Percentiles rank a stretch among this genome's conserved stretches.
These are phyloP conservation scores for Anhinga anhinga DNA, from an alignment of 2,113 vertebrate species.

Conservation along the genomic window DNA sequence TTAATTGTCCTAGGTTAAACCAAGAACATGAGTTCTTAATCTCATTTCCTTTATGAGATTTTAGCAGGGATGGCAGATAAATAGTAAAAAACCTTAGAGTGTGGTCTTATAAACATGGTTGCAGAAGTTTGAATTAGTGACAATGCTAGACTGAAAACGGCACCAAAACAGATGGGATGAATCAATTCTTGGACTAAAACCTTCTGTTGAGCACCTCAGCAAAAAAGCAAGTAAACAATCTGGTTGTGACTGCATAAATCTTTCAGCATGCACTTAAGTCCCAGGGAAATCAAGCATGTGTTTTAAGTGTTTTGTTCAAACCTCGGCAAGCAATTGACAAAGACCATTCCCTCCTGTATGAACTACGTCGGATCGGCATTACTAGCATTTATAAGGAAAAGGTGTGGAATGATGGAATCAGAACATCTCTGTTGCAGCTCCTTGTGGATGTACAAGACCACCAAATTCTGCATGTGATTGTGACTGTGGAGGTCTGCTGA, in stretches of 20 bases:
- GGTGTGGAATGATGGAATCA: neutral
- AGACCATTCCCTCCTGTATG: neutral
- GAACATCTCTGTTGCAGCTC: neutral
- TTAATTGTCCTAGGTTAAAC: neutral
- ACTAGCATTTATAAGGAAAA: neutral
- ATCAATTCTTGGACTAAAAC: neutral
- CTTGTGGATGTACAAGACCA: neutral
- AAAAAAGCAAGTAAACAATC: neutral
- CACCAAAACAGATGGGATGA: neutral
- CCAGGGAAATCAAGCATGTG: neutral
- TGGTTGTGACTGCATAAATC: neutral
- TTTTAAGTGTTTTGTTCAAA: neutral
- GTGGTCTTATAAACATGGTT: neutral
- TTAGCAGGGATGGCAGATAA: neutral
- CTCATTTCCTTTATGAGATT: neutral
- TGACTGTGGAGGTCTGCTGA: neutral
- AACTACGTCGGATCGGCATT: rapidly evolving
- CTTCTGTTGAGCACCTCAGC: neutral
- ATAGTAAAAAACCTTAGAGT: neutral
- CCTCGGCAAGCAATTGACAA: neutral
- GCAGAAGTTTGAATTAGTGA: neutral
- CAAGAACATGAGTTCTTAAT: neutral
- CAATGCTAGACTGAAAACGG: neutral
- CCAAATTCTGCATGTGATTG: neutral
- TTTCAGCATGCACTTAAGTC: neutral